phyloP scores from a whole-genome alignment of 2,113 vertebrate genomes.

The Zonotrichia leucophrys region DNA sequence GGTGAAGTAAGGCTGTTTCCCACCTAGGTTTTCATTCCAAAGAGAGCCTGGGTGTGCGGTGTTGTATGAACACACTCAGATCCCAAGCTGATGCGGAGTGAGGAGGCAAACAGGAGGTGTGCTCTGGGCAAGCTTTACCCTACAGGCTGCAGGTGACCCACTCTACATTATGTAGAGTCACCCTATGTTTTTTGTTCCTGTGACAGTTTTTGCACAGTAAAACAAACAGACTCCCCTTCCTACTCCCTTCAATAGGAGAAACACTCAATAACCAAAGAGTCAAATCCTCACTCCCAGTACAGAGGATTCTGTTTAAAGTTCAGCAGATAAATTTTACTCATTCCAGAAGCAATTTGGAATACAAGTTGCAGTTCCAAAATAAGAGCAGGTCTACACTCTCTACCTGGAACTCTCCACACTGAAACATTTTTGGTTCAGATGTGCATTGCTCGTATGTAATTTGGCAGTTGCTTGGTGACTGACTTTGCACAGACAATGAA shows the following conservation, averaged over 20 bases:
- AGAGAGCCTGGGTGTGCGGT: no score
- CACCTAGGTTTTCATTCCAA: not conserved
- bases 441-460: not conserved
- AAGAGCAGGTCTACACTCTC: not conserved
- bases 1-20: not conserved
- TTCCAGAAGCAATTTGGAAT: not conserved
- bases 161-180: not conserved
- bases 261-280: not conserved
- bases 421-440: not conserved
- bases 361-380: not conserved
- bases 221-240: not conserved
- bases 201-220: not conserved
- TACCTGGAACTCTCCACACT: not conserved
- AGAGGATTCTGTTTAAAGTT: not conserved
- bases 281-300: not conserved
- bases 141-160: not conserved
- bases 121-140: not conserved
- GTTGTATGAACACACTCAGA: not conserved
- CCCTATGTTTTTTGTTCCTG: not conserved
- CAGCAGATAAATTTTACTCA: not conserved
- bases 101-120: rapidly evolving
- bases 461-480: not conserved
- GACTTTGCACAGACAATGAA: not conserved
- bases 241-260: not conserved
- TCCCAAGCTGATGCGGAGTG: not conserved